Conservation (phyloP, 2,113 vertebrate genomes). For the Halcyon malimbica region DNA sequence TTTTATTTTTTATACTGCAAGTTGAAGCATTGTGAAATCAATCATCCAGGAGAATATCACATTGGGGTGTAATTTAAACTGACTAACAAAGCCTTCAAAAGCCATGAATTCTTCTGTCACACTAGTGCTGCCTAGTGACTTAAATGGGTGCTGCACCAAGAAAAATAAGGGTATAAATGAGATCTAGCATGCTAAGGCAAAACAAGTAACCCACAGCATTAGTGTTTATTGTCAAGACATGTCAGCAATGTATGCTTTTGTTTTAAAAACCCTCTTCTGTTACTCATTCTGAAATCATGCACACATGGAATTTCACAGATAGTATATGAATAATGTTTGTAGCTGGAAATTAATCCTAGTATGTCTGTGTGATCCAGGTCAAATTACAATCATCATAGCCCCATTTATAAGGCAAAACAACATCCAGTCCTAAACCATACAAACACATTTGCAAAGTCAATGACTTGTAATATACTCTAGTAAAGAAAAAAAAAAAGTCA, state of each 20-base stretch:
- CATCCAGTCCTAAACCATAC: not conserved
- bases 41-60: not conserved
- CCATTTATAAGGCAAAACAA: not conserved
- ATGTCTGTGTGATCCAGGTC: not conserved
- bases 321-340: not conserved
- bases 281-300: not conserved
- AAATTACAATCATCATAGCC: not conserved
- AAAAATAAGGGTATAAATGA: not conserved
- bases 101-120: not conserved
- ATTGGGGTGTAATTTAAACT: not conserved
- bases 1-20: not conserved
- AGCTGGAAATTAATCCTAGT: not conserved
- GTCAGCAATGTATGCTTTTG: not conserved
- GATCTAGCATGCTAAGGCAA: not conserved
- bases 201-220: not conserved
- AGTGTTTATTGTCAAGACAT: not conserved
- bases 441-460: not conserved
- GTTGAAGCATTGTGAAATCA: not conserved
- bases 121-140: not conserved
- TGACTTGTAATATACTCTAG: not conserved
- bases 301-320: not conserved
- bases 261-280: not conserved
- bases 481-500: not conserved
- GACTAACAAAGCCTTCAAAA: slow-evolving; percentile 1
- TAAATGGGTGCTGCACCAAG: not conserved